Evolutionary conservation across 2,888 invertebrate species (phyloP).

Genomic region (Gortyna flavago): DNA sequence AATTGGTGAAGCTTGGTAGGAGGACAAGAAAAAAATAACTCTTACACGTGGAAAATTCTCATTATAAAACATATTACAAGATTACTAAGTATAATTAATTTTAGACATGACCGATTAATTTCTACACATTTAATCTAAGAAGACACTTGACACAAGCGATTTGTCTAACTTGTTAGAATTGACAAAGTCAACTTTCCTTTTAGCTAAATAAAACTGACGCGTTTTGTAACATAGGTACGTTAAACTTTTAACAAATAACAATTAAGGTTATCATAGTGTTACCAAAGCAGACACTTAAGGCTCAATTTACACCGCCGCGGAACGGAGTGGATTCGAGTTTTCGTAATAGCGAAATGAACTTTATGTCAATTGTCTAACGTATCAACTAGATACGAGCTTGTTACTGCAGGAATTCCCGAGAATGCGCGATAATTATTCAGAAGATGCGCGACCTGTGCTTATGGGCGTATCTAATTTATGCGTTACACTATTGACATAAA

Average conservation of each 20-base stretch:
- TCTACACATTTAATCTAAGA: constrained; percentile 11
- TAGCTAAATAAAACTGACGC: constrained; percentile 12
- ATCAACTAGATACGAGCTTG: no score
- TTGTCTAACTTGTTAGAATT: constrained; percentile 4
- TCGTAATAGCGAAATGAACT: no score
- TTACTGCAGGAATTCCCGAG: no score
- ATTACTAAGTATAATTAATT: constrained; percentile 8
- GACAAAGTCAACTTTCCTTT: constrained; percentile 28
- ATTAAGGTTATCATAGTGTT: constrained; percentile 17
- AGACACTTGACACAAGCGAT: constrained; percentile 9
- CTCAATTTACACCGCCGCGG: no score
- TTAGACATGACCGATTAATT: background rate
- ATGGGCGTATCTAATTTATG: no score
- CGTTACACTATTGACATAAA: no score
- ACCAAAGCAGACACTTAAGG: background rate
- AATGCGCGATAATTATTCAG: no score
- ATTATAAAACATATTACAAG: constrained; percentile 1
- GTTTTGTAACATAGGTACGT: constrained; percentile 15
- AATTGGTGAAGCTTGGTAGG: background rate
- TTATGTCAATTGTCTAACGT: no score
- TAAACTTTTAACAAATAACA: constrained; percentile 33
- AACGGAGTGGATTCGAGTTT: no score
- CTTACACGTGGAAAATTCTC: background rate
- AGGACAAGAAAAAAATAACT: background rate
- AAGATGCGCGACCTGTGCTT: no score